Conservation (phyloP, 2,797 vertebrate genomes). For the Anolis apletophallus region DNA sequence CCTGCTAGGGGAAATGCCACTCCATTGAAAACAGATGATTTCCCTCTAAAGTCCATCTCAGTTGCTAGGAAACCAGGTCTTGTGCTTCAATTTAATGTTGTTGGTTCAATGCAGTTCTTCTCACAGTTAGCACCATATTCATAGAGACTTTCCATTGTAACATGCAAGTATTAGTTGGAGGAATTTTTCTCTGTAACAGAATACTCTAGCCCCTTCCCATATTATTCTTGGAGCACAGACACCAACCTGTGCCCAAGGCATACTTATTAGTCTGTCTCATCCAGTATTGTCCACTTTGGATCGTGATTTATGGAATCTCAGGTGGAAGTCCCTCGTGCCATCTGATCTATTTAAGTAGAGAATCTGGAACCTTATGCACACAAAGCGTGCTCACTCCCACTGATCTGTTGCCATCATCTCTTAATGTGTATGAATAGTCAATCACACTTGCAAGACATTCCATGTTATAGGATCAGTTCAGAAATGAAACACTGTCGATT, state of each 20-base stretch:
- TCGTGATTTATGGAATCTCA: not conserved
- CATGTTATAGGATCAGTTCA: not conserved
- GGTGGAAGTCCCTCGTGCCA: not conserved
- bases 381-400: not conserved
- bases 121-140: not conserved
- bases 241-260: not conserved
- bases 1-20: not conserved
- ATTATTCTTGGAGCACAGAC: not conserved
- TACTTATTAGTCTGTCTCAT: not conserved
- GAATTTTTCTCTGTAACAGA: not conserved
- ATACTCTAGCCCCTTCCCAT: not conserved
- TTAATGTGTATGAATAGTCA: not conserved
- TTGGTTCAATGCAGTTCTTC: not conserved
- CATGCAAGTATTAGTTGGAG: not conserved
- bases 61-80: not conserved
- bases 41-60: not conserved
- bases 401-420: not conserved
- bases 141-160: not conserved
- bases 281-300: not conserved
- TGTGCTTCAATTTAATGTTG: not conserved
- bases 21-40: not conserved
- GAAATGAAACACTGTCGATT: not conserved
- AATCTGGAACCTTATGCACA: not conserved
- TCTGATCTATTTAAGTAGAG: not conserved
- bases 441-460: not conserved